phyloP scores from a whole-genome alignment of 2,888 invertebrate genomes.

The Eulithis prunata region DNA sequence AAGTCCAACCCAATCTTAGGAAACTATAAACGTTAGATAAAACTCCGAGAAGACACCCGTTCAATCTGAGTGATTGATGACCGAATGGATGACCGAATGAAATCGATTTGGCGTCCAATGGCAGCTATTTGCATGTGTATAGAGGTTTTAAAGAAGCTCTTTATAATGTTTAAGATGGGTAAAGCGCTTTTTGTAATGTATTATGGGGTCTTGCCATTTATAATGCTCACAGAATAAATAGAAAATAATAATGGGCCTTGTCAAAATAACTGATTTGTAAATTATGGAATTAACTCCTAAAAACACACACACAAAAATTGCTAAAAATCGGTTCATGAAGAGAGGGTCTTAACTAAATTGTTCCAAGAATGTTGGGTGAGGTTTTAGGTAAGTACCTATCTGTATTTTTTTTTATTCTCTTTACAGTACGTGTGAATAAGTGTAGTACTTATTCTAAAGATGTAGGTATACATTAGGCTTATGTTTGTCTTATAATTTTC shows the following conservation, averaged over 20 bases:
- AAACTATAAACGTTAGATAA: conserved; percentile 37
- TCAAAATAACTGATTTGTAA: background rate
- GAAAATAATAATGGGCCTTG: background rate
- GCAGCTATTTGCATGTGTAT: conserved; percentile 77
- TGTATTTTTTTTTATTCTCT: too few species aligned
- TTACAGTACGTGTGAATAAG: too few species aligned
- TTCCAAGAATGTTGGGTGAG: too few species aligned
- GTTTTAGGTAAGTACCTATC: too few species aligned
- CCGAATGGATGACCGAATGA: conserved; percentile 75
- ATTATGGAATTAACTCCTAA: background rate
- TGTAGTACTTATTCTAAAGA: too few species aligned
- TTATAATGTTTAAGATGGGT: conserved; percentile 38
- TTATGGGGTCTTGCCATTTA: background rate
- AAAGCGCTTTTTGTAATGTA: conserved; percentile 6
- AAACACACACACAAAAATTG: too few species aligned
- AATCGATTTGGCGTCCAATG: conserved; percentile 77
- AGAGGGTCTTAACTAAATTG: too few species aligned
- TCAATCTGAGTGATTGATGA: conserved; percentile 80
- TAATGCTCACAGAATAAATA: background rate
- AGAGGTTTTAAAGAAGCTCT: conserved; percentile 55
- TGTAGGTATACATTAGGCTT: too few species aligned
- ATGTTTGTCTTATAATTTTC: too few species aligned
- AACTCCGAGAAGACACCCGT: conserved; percentile 55
- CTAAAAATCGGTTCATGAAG: too few species aligned
- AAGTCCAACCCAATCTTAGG: conserved; percentile 8